These are phyloP conservation scores for Endomychus coccineus DNA, from an alignment of 2,888 invertebrate genomes.

Conservation along the genomic window DNA sequence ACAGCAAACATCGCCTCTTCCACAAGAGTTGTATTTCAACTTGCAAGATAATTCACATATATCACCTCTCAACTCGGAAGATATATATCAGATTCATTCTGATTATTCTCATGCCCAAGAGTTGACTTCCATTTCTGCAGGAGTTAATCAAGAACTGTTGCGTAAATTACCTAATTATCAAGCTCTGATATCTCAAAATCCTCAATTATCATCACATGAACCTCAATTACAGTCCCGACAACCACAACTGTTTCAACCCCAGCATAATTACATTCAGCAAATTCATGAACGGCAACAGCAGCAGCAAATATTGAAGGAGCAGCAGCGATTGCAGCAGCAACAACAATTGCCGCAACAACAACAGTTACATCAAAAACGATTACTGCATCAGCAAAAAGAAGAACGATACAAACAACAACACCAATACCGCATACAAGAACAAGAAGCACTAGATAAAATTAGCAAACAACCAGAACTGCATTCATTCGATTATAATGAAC, in stretches of 20 bases:
- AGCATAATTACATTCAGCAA: conserved; percentile 21
- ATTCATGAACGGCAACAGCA: conserved; percentile 37
- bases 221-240: not conserved
- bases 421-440: conserved; percentile 24
- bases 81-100: too few species aligned
- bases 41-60: too few species aligned
- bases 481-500: conserved; percentile 46
- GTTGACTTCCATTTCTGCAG: too few species aligned
- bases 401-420: conserved; percentile 39
- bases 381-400: conserved; percentile 10
- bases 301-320: conserved; percentile 22
- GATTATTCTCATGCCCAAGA: too few species aligned
- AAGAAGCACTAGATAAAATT: conserved; percentile 36
- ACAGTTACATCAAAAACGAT: conserved; percentile 18
- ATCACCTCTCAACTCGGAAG: too few species aligned
- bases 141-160: conserved; percentile 10
- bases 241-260: not conserved
- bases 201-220: not conserved
- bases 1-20: too few species aligned
- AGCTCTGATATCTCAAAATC: conserved; percentile 6
- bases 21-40: too few species aligned
- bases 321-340: conserved; percentile 19
- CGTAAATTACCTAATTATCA: conserved; percentile 9
- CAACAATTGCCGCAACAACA: conserved; percentile 8
- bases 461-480: conserved; percentile 43